These are phyloP conservation scores for Danio jaintianensis DNA, from an alignment of 2,797 vertebrate genomes.

Conservation along the genomic window DNA sequence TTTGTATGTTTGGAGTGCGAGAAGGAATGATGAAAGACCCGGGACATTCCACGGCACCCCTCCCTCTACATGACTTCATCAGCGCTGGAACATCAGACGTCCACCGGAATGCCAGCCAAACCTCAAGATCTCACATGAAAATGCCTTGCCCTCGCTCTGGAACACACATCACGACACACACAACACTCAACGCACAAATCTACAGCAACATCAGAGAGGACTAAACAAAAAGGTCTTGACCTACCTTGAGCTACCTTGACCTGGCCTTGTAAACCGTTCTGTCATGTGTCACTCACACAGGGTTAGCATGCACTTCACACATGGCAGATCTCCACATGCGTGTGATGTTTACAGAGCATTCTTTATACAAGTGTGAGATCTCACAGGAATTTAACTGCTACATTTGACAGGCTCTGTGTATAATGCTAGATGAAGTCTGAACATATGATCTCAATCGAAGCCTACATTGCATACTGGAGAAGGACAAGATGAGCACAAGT, in stretches of 20 bases:
- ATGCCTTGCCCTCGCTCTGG: constrained; percentile 4
- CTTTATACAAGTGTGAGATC: constrained; percentile 56
- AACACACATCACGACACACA: constrained; percentile 43
- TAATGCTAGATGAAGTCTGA: constrained; percentile 31
- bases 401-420: constrained; percentile 44
- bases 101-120: constrained; percentile 54
- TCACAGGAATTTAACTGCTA: constrained; percentile 46
- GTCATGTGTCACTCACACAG: constrained; percentile 69
- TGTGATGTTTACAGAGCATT: constrained; percentile 69
- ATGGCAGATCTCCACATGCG: constrained; percentile 55
- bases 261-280: constrained; percentile 63
- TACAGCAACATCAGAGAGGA: background rate
- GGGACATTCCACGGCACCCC: constrained; percentile 38
- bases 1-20: constrained; percentile 32
- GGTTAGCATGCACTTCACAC: constrained; percentile 43
- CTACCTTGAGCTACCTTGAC: constrained; percentile 63
- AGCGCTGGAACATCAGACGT: constrained; percentile 59
- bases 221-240: constrained; percentile 79
- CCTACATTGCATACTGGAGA: constrained; percentile 31
- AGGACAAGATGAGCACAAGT: constrained; percentile 12
- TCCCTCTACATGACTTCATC: constrained; percentile 47
- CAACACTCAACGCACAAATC: constrained; percentile 48
- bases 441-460: constrained; percentile 35
- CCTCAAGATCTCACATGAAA: constrained; percentile 60
- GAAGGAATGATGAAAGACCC: constrained; percentile 41